Percentiles rank a stretch among this genome's conserved stretches.
Conservation (phyloP, 2,797 vertebrate species). For the Tarsius wallacei region DNA sequence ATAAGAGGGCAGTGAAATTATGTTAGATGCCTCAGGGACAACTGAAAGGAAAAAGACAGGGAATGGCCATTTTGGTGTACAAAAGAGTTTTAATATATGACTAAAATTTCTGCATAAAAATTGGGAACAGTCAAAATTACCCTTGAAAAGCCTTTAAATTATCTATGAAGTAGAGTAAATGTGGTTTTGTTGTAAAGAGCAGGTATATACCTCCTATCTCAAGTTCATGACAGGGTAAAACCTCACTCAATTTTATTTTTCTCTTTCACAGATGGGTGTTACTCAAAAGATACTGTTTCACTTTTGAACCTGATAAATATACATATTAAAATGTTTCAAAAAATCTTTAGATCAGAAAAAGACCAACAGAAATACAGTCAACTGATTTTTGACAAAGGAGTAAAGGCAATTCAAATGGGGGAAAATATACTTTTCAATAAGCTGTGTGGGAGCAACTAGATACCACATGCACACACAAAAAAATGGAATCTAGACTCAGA, state of each 20-base stretch:
- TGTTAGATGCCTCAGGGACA: neutral
- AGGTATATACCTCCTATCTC: neutral
- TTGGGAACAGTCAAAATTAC: neutral
- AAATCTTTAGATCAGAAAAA: conserved; percentile 43
- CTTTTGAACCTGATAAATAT: conserved; percentile 51
- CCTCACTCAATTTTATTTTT: conserved; percentile 68
- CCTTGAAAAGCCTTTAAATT: conserved; percentile 26
- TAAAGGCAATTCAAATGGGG: neutral
- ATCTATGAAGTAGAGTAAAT: conserved; percentile 47
- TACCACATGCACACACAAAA: neutral
- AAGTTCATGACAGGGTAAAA: conserved; percentile 53
- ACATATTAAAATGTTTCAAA: conserved; percentile 61
- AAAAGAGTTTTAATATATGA: neutral
- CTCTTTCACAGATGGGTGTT: neutral
- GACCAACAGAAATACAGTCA: too few relatives aligned
- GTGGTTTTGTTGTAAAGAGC: conserved; percentile 14
- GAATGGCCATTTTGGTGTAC: neutral
- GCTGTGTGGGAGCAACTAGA: neutral
- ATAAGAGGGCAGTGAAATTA: conserved; percentile 39
- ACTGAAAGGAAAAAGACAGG: neutral
- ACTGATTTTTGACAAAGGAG: too few relatives aligned
- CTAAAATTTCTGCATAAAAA: neutral
- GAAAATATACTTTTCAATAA: neutral
- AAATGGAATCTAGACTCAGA: neutral
- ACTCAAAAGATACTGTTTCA: conserved; percentile 35